phyloP scores from a whole-genome alignment of 2,797 vertebrate species.

The Petrocephalus sullivani region DNA sequence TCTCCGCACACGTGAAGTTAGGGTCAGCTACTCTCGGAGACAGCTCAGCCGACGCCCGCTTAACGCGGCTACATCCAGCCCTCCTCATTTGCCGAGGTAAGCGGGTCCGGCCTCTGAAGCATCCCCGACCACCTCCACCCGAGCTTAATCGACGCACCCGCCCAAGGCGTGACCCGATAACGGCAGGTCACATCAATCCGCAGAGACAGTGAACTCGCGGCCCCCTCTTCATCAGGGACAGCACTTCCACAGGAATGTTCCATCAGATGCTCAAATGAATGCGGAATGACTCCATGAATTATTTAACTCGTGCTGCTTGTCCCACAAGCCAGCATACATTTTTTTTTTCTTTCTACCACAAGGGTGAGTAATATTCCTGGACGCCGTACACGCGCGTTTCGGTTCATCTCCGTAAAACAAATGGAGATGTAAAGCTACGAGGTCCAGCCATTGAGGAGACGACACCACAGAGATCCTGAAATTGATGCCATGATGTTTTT shows the following conservation, averaged over 20 bases:
- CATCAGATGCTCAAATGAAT: background rate
- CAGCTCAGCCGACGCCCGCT: background rate
- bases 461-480: background rate
- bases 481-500: background rate
- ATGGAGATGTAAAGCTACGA: background rate
- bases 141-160: background rate
- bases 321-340: background rate
- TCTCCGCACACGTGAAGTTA: background rate
- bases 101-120: background rate
- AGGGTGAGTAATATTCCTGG: background rate
- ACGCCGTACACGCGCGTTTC: background rate
- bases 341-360: background rate
- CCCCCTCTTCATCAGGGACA: background rate
- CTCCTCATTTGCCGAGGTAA: background rate
- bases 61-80: background rate
- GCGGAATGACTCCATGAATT: background rate
- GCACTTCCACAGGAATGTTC: background rate
- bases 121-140: background rate
- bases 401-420: background rate
- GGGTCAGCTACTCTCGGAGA: background rate
- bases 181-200: background rate
- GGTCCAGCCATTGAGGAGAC: background rate
- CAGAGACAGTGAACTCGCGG: background rate
- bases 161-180: background rate
- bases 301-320: background rate